A percentile compares a stretch with the other conserved stretches of the same genome.
These are phyloP conservation scores for Ciconia boyciana DNA, from an alignment of 2,113 vertebrate genomes.

Conservation along the genomic window DNA sequence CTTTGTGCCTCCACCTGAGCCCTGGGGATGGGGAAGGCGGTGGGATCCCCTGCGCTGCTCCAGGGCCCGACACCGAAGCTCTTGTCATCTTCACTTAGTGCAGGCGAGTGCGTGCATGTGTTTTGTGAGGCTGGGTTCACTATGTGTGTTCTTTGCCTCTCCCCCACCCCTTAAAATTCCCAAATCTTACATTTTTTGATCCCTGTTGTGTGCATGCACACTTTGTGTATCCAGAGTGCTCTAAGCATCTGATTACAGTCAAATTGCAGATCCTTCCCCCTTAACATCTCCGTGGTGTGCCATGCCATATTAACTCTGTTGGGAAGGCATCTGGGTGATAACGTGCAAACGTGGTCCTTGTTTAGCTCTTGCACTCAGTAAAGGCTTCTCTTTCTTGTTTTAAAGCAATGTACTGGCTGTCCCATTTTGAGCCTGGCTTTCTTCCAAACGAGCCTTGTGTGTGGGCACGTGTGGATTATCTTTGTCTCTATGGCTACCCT, in stretches of 20 bases:
- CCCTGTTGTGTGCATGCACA: accelerated
- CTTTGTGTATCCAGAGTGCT: background rate
- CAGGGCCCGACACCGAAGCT: background rate
- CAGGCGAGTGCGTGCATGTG: background rate
- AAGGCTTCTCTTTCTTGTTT: conserved; percentile 24
- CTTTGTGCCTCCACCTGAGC: background rate
- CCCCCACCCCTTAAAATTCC: background rate
- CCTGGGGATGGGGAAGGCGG: background rate
- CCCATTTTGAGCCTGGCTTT: conserved; percentile 47
- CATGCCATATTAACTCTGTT: background rate
- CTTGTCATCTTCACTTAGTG: accelerated
- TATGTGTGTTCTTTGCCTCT: background rate
- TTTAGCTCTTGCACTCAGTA: background rate
- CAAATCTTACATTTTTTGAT: background rate
- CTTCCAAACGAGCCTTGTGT: conserved; percentile 26
- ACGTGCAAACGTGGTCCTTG: background rate
- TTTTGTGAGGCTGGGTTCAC: background rate
- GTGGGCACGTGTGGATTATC: conserved; percentile 66
- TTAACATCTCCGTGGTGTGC: background rate
- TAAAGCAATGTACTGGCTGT: conserved; percentile 2
- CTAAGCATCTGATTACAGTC: background rate
- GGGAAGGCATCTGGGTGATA: background rate
- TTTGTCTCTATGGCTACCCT: conserved; percentile 61
- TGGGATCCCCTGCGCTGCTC: background rate
- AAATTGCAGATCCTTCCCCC: background rate